Percentiles rank a stretch among this genome's conserved stretches.
Evolutionary conservation across 2,797 vertebrate species (phyloP).

Genomic region (Pipistrellus kuhlii): DNA sequence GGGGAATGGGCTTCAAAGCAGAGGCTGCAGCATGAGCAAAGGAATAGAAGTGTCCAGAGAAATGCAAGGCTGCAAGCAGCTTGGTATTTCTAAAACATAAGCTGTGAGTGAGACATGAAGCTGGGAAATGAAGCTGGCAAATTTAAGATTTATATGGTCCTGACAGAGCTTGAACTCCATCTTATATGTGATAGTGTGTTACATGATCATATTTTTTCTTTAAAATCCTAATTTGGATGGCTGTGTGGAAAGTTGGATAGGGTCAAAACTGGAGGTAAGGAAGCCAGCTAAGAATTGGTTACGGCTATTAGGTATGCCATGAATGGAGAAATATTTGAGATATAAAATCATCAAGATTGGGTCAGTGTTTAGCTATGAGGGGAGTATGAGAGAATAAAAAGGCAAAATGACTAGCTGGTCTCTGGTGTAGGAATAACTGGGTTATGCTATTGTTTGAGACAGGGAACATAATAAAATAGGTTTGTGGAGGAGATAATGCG

Average conservation of each 20-base stretch:
- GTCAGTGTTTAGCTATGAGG: not conserved
- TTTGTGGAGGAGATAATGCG: constrained; percentile 5
- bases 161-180: not conserved
- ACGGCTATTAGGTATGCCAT: not conserved
- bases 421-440: not conserved
- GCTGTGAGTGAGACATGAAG: not conserved
- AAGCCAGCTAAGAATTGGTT: not conserved
- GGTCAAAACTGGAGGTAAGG: not conserved
- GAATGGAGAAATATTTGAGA: constrained; percentile 52
- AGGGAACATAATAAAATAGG: not conserved
- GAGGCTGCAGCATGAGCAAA: not conserved
- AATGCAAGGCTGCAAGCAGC: not conserved
- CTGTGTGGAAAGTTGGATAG: not conserved
- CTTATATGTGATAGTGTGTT: not conserved
- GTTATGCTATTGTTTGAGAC: not conserved
- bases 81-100: constrained; percentile 55
- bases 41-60: not conserved
- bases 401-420: constrained; percentile 36
- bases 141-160: not conserved
- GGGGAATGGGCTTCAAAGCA: not conserved
- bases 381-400: not conserved
- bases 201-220: not conserved
- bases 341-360: not conserved
- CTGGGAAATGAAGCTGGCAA: not conserved
- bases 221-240: constrained; percentile 35